phyloP scores from a whole-genome alignment of 2,888 invertebrate genomes.

The Epinotia demarniana region DNA sequence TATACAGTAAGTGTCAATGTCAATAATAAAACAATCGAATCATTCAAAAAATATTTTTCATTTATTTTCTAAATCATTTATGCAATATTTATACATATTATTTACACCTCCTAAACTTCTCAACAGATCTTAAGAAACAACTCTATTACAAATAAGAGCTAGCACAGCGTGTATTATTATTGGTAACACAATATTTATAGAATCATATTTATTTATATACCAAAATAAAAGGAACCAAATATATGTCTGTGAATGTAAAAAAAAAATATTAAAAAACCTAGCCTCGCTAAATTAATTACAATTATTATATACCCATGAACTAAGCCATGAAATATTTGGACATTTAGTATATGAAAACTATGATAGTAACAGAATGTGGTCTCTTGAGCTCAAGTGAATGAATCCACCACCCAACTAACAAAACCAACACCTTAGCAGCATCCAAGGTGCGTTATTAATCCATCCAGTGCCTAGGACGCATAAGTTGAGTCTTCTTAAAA shows the following conservation, averaged over 20 bases:
- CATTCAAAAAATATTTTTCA: constrained; percentile 33
- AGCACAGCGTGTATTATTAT: constrained; percentile 9
- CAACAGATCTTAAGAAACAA: constrained; percentile 41
- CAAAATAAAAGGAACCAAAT: constrained; percentile 5
- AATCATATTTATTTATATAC: background rate
- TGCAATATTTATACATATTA: constrained; percentile 45
- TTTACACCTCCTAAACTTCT: constrained; percentile 42
- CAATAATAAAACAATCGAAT: constrained; percentile 28
- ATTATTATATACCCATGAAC: background rate
- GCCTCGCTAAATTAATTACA: constrained; percentile 15
- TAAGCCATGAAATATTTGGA: background rate
- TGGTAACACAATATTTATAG: constrained; percentile 26
- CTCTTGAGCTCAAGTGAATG: constrained; percentile 15
- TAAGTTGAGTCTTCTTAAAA: too few relatives aligned
- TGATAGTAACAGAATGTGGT: constrained; percentile 15
- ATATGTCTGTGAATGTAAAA: constrained; percentile 8
- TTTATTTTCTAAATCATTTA: constrained; percentile 34
- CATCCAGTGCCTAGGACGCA: background rate
- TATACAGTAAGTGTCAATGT: background rate
- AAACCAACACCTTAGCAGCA: constrained; percentile 10
- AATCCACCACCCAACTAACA: constrained; percentile 25
- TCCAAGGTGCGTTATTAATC: background rate
- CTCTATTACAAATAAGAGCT: constrained; percentile 1
- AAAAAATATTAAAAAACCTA: constrained; percentile 28
- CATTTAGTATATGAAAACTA: background rate